A percentile compares a stretch with the other conserved stretches of the same genome.
These are phyloP conservation scores for Protobothrops flavoviridis DNA, from an alignment of 2,113 vertebrate genomes.

Conservation along the genomic window DNA sequence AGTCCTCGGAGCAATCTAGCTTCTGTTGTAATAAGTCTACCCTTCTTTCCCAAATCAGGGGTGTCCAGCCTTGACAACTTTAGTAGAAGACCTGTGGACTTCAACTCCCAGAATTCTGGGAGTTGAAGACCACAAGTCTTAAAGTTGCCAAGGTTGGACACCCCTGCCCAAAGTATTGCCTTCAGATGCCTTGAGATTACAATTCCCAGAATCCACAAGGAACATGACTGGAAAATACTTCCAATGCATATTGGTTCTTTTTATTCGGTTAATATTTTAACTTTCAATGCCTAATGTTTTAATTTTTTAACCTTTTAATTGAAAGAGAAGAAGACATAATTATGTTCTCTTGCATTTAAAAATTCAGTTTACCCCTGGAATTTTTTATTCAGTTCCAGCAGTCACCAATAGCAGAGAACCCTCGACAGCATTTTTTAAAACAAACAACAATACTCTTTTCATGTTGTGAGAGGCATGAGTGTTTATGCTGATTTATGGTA, in stretches of 20 bases:
- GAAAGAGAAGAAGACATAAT: background rate
- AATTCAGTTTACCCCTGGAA: too few relatives aligned
- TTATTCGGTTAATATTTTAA: background rate
- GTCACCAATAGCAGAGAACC: too few relatives aligned
- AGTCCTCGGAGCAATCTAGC: background rate
- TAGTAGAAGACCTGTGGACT: background rate
- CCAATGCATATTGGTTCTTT: too few relatives aligned
- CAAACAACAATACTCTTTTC: too few relatives aligned
- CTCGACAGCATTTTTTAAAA: too few relatives aligned
- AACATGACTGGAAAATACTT: background rate
- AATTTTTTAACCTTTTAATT: background rate
- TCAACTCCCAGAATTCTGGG: background rate
- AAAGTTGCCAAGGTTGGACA: background rate
- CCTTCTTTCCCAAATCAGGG: background rate
- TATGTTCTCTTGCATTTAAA: background rate
- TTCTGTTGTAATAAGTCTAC: background rate
- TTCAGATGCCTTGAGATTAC: too few relatives aligned
- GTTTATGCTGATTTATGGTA: too few relatives aligned
- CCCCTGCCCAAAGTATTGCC: too few relatives aligned
- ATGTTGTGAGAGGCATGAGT: too few relatives aligned
- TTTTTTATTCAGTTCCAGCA: too few relatives aligned
- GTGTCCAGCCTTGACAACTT: background rate
- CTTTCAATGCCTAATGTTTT: background rate
- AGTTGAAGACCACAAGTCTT: background rate
- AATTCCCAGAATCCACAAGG: background rate